Conservation (phyloP, 2,888 invertebrate species). For the Macrosoma leucophasiata region DNA sequence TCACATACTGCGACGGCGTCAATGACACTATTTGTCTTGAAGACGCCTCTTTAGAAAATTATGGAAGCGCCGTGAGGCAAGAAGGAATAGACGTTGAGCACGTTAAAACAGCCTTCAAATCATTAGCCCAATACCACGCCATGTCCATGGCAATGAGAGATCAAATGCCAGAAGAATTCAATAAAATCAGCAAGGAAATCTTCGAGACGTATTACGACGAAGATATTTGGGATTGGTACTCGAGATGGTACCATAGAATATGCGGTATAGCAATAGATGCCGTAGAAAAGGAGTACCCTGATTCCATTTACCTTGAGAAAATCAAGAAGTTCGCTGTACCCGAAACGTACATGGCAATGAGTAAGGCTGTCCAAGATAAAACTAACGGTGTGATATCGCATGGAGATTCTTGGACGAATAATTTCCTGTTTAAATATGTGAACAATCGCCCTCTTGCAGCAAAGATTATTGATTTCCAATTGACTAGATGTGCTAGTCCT, state of each 20-base stretch:
- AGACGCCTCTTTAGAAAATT: constrained; percentile 66
- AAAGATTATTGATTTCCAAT: constrained; percentile 82
- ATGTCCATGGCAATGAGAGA: constrained; percentile 76
- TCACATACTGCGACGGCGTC: constrained; percentile 63
- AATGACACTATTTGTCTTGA: constrained; percentile 75
- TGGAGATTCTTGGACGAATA: constrained; percentile 86
- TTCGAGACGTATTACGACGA: constrained; percentile 77
- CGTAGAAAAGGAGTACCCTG: constrained; percentile 77
- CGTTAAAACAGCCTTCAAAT: constrained; percentile 63
- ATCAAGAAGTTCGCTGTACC: constrained; percentile 70
- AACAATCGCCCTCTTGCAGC: constrained; percentile 45
- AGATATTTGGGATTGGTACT: constrained; percentile 74
- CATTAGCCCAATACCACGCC: constrained; percentile 76
- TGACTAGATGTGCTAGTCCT: constrained; percentile 75
- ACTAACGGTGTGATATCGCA: constrained; percentile 78
- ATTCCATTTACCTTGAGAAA: constrained; percentile 73
- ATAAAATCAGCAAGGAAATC: constrained; percentile 46
- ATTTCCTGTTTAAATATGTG: constrained; percentile 76
- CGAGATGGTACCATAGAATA: constrained; percentile 66
- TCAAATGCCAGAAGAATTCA: constrained; percentile 67
- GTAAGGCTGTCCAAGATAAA: constrained; percentile 47
- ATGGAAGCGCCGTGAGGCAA: constrained; percentile 57
- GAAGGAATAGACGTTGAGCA: constrained; percentile 70
- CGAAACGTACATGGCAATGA: constrained; percentile 66
- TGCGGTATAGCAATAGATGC: constrained; percentile 77